Evolutionary conservation across 2,113 vertebrate genomes (phyloP).

Genomic region (Gnathonemus longibarbis): DNA sequence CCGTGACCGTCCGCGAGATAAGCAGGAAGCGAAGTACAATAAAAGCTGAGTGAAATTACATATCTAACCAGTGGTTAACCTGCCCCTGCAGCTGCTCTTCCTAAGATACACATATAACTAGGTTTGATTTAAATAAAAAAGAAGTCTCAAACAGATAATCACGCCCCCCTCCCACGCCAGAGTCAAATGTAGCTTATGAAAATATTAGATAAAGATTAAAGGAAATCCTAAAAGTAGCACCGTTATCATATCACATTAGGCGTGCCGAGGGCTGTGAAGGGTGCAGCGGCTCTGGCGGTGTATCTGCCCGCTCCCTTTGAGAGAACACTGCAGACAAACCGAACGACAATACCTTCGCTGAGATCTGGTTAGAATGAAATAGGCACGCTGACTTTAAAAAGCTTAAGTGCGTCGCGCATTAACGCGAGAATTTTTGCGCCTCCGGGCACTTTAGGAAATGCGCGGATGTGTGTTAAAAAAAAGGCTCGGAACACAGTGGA

Average conservation of each 20-base stretch:
- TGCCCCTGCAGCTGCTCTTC: neutral
- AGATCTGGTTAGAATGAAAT: neutral
- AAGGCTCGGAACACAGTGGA: neutral
- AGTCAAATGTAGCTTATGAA: neutral
- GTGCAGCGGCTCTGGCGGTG: neutral
- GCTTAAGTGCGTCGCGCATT: neutral
- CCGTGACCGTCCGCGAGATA: neutral
- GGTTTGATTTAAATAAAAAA: conserved; percentile 6
- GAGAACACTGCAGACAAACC: neutral
- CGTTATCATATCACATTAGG: neutral
- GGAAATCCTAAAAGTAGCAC: neutral
- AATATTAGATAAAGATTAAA: neutral
- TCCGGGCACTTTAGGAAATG: neutral
- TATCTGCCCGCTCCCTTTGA: neutral
- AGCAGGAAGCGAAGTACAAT: conserved; percentile 1
- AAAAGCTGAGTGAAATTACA: neutral
- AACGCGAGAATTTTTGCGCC: neutral
- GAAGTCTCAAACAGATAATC: neutral
- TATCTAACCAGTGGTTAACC: neutral
- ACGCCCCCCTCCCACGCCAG: neutral
- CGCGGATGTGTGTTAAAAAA: neutral
- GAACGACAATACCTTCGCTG: neutral
- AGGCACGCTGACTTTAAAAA: neutral
- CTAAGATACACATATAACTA: neutral
- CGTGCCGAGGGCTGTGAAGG: neutral